Base-by-base conservation (phyloP, 1,140 invertebrate genomes). In the Dreissena rostriformis region DNA sequence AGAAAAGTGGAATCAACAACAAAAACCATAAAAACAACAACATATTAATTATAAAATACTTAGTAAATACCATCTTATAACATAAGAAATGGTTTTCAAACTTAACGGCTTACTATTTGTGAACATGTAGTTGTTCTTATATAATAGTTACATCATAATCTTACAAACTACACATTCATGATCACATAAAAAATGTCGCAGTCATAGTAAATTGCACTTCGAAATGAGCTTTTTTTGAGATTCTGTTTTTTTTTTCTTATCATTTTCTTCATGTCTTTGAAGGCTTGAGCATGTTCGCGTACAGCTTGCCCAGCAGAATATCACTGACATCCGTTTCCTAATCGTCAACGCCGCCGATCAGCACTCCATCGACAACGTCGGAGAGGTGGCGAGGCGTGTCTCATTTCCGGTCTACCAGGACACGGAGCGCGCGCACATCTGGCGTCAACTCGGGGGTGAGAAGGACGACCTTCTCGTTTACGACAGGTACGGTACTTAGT, bases 381-480 rank as follows among this genome's bases (percentile, higher is more conserved):
- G 80, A 12, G 72, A 86, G 29, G 65, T 92, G 10, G 29, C 87
- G 8, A 66, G 75, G 11, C 51, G 81, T 28, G 90, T 91, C 0
- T 65, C 72, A 4, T 90, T 92, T 55, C 88, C 88, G 10, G 89
- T 93, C 0, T 93, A 92, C 75, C 92, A 93, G 71, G 92, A 93
- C 29, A 89, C 87, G 11, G 26, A 79, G 5, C 52, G 87, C 19
- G 71, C 79, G n/a, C 68, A 87, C 15, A 87, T 93, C 11, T 92
- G 91, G 91, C 74, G 52, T 19, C 67, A 73, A 55, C 82, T 93
- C 19, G 82, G 84, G 22, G 93, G 92, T 28, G 84, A 79, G 0
- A 93, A 91, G 75, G 91, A 93, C 71, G 92, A 93, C 76, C 84
- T 93, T 24, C 91, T 91, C 61, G 83, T 93, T 26, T 93, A 93